Evolutionary conservation across 2,113 vertebrate genomes (phyloP).

Genomic region (Sminthopsis crassicaudata): DNA sequence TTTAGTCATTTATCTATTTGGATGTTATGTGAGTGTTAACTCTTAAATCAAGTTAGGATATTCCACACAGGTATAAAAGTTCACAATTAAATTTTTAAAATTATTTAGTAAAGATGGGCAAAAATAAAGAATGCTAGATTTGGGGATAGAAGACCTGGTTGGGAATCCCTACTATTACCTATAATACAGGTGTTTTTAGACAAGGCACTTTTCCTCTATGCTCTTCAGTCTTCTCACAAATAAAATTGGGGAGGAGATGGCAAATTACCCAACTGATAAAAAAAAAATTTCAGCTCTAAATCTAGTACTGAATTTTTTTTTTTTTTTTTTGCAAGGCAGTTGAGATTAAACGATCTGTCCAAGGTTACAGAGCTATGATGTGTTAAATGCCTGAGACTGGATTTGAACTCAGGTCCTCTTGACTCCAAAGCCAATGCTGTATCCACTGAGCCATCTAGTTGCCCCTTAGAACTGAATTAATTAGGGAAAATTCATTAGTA

Average conservation of each 20-base stretch:
- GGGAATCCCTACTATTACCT: background rate
- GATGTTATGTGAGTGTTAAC: too few relatives aligned
- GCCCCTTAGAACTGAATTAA: too few relatives aligned
- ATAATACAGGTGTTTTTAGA: background rate
- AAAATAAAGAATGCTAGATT: background rate
- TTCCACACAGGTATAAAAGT: background rate
- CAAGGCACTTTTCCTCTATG: background rate
- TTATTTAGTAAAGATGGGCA: background rate
- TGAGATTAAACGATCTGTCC: too few relatives aligned
- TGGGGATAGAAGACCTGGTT: background rate
- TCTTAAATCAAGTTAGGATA: background rate
- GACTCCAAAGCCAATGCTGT: too few relatives aligned
- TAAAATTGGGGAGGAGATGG: background rate
- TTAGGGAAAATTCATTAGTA: background rate
- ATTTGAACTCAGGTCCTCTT: too few relatives aligned
- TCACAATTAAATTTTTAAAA: background rate
- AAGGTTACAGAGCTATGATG: too few relatives aligned
- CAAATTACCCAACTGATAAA: background rate
- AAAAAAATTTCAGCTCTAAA: background rate
- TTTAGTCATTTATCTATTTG: background rate
- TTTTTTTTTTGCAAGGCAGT: too few relatives aligned
- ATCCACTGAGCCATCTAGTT: too few relatives aligned
- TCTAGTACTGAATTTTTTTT: background rate
- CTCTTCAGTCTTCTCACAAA: background rate
- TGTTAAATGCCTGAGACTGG: too few relatives aligned